Evolutionary conservation across 2,797 vertebrate genomes (phyloP), one percentile per base, ranked within the genome.

Genomic region (Chrosomus eos): DNA sequence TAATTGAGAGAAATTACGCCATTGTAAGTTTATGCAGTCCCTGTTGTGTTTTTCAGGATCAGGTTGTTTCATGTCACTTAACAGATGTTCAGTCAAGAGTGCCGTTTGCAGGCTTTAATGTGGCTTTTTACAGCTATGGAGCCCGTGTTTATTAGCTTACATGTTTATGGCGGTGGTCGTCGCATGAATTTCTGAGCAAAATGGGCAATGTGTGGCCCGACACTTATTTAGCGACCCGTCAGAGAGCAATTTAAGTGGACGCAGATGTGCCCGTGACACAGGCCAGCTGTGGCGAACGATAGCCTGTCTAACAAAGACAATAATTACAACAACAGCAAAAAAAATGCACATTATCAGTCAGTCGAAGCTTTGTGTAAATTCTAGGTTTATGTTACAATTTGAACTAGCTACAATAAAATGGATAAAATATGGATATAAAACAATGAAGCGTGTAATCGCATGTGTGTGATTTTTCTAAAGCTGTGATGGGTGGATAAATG

Each of bases 51-150:
- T 85, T 87, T 77, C 84, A 67, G 74, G 74, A 88, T 87, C 82
- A 70, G 86, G 85, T 87, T 75, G 73, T 86, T 87, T 88, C 82
- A 33, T 83, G 70, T 80, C 74, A 89, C 86, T 89, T 84, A 85
- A 83, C 89, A 89, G 89, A 86, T 89, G 89, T 88, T 89, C 81
- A 83, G 89, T 88, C 87, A 86, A 85, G 88, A 89, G 88, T 88
- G 85, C 86, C 73, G 55, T 89, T 87, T 86, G 80, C 75, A 73
- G 33, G 72, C 73, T 84, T 76, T 83, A 82, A 83, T 86, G 86
- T 66, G 82, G 43, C 53, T 79, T 84, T 85, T 89, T 80, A 86
- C 79, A 82, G 78, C 85, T 72, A 82, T 70, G 31, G 71, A 89
- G 80, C 45, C 66, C 7, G 8, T 89, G 86, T 88, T 89, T 90